Evolutionary conservation across 1,140 invertebrate genomes (phyloP).

Genomic region (Musca vetustissima): DNA sequence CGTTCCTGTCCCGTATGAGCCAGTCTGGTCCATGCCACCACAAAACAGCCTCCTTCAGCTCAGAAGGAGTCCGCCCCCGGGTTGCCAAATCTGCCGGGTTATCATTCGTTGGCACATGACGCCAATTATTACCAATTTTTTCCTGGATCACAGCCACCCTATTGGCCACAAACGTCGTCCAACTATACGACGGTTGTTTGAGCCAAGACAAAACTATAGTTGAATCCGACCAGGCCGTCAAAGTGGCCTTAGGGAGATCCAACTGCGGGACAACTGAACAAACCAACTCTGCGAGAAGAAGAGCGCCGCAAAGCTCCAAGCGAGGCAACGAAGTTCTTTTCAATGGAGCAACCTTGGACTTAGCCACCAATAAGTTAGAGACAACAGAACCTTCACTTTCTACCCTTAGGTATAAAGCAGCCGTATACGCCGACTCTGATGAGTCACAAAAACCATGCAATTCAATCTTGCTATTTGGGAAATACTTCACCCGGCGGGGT

Average conservation of each 20-base stretch:
- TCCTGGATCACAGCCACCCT: slow-evolving; percentile 47
- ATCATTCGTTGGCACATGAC: slow-evolving; percentile 51
- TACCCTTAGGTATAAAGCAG: no score
- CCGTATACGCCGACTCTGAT: no score
- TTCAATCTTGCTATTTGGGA: background rate
- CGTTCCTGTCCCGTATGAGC: background rate
- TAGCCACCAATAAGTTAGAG: no score
- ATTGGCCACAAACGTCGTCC: slow-evolving; percentile 54
- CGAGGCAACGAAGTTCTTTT: no score
- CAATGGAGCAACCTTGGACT: no score
- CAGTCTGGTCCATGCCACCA: slow-evolving; percentile 45
- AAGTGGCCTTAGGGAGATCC: background rate
- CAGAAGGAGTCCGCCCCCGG: no score
- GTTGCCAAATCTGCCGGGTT: no score
- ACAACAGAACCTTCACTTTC: no score
- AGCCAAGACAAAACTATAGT: slow-evolving; percentile 55
- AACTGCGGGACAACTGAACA: background rate
- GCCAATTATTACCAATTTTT: slow-evolving; percentile 28
- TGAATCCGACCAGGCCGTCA: slow-evolving; percentile 49
- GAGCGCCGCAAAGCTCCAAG: no score
- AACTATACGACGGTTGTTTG: slow-evolving; percentile 33
- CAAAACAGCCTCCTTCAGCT: slow-evolving; percentile 29
- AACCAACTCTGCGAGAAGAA: background rate
- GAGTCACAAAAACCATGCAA: no score
- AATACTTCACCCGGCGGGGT: no score